Base-by-base conservation (phyloP, 2,113 vertebrate species). In the Ammodytes marinus region DNA sequence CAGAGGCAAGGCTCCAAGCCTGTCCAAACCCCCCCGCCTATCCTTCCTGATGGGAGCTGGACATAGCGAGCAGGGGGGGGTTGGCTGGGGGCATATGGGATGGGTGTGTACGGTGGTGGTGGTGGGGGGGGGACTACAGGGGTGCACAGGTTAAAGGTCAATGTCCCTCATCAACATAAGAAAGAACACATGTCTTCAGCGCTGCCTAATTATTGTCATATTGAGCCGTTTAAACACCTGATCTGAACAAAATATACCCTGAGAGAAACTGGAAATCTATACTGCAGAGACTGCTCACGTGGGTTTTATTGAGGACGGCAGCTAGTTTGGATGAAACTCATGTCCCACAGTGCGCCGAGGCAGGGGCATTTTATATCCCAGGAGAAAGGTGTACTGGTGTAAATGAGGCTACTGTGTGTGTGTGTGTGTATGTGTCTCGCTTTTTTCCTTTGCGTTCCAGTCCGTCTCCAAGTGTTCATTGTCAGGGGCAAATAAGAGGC, bases 111-210 rank as follows among this genome's bases (percentile, higher is more conserved):
- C 27, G 69, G 72, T 8, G 63, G 60, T 71, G 53, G 60, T 57
- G 74, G 53, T 46, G 8, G 50, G 50, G 50, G 58, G 80, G 67
- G 59, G 78, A 40, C 69, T 64, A 66, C 81, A 91, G 87, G 90
- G 88, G 89, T 79, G 82, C 88, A 89, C 85, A 87, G 93, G 92
- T 92, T 86, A 95, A 91, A 91, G 93, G 91, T 90, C 94, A 93
- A 74, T 88, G 90, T 94, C 89, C 86, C 95, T 94, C 90, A 94
- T 96, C 92, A 94, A 73, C 94, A 94, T 95, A 94, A 95, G 94
- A 95, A 95, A 95, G 93, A 93, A 86, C 85, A 89, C 86, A 91
- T 89, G 93, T 94, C 92, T 89, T 74, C 54, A 72, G 87, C 53
- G 67, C 85, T 58, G 83, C 86, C 87, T 94, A 93, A 95, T 95